Percentiles rank a stretch among this genome's conserved stretches.
These are phyloP conservation scores for Engystomops pustulosus DNA, from an alignment of 2,113 vertebrate species.

Conservation along the genomic window DNA sequence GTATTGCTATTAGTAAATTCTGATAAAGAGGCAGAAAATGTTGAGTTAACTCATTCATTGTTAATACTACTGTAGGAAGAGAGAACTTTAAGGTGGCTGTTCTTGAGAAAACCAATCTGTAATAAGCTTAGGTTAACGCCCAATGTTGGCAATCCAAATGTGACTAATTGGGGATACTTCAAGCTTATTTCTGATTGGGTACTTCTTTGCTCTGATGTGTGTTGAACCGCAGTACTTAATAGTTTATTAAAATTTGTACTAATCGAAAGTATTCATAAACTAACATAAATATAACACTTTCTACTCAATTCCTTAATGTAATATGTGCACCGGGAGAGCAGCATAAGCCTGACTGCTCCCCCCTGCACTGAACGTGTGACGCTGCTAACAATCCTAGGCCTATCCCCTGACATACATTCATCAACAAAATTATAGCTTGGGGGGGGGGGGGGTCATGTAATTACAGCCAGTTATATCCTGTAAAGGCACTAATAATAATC, in stretches of 20 bases:
- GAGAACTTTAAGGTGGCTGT: constrained; percentile 8
- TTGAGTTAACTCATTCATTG: constrained; percentile 22
- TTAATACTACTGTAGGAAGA: constrained; percentile 52
- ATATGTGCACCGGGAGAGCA: constrained; percentile 24
- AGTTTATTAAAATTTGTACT: background rate
- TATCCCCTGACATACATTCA: background rate
- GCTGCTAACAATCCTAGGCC: constrained; percentile 39
- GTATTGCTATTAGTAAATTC: background rate
- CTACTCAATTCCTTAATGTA: background rate
- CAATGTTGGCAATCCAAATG: constrained; percentile 79
- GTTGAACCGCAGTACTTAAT: constrained; percentile 46
- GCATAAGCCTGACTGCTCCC: background rate
- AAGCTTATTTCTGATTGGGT: constrained; percentile 62
- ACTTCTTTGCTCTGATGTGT: constrained; percentile 25
- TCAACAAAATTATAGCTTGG: no score
- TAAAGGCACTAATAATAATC: no score
- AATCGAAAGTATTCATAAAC: constrained; percentile 9
- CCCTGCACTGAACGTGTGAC: constrained; percentile 2
- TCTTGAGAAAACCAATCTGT: constrained; percentile 70
- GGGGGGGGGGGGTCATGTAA: background rate
- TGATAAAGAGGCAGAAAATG: constrained; percentile 43
- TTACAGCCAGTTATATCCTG: no score
- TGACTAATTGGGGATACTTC: constrained; percentile 70
- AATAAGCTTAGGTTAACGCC: constrained; percentile 78
- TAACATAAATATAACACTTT: constrained; percentile 10